phyloP scores from a whole-genome alignment of 1,140 invertebrate genomes.

The Pseudomyrmex flavicornis region DNA sequence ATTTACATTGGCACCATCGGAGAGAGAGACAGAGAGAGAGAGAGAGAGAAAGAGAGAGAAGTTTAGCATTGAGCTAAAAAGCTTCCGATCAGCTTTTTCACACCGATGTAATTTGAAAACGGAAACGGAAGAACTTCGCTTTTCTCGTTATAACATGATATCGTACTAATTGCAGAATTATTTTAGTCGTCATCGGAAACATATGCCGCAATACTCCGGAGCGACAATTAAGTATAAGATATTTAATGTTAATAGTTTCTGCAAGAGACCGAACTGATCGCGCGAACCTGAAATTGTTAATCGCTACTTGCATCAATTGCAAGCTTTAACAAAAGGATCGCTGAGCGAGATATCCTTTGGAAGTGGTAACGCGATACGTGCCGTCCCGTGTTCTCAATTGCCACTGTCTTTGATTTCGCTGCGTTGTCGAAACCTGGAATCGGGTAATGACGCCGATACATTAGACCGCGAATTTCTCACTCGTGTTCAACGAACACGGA shows the following conservation, averaged over 20 bases:
- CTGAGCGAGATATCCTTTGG: not conserved
- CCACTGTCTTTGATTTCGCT: constrained; percentile 44
- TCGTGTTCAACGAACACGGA: not conserved
- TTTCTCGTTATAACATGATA: constrained; percentile 41
- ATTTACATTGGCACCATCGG: not conserved
- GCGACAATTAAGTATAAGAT: not conserved
- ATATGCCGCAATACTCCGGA: not conserved
- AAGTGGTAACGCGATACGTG: constrained; percentile 38
- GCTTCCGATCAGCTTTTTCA: constrained; percentile 6
- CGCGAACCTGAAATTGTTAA: constrained; percentile 27
- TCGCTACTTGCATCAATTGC: constrained; percentile 4
- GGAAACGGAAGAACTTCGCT: not conserved
- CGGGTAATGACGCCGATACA: constrained; percentile 4
- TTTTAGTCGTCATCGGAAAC: constrained; percentile 35
- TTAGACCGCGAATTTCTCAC: constrained; percentile 45
- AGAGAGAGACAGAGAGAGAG: too few relatives aligned
- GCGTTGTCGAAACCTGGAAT: constrained; percentile 33
- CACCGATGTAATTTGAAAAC: constrained; percentile 49
- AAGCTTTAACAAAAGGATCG: constrained; percentile 31
- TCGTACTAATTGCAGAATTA: constrained; percentile 39
- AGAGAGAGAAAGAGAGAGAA: not conserved
- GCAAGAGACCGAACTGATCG: not conserved
- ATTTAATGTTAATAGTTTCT: not conserved
- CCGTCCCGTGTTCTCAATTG: constrained; percentile 41
- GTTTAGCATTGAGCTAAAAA: constrained; percentile 27